Evolutionary conservation across 2,113 vertebrate species (phyloP), one percentile per base, ranked within the genome.

Genomic region (Malurus melanocephalus): DNA sequence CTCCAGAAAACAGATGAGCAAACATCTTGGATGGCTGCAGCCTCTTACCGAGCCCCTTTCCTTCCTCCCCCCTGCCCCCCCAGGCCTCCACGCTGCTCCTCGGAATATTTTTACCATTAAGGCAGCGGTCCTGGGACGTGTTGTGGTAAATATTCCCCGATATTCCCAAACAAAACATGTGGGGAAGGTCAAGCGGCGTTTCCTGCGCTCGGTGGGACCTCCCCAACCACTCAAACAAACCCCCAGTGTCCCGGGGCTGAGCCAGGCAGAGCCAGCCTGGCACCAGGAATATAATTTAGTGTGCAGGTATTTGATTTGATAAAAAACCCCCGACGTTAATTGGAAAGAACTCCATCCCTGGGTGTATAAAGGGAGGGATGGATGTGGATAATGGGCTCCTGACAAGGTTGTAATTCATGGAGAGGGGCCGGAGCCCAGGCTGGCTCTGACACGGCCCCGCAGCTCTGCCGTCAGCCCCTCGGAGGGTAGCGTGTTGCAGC

Each of bases 291-390:
- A 61, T 95, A 96, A 97, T 97, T 97, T 97, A 96, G 89, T 97
- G 97, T 94, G 96, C 96, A 97, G 96, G 95, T 97, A 97, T 97
- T 97, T 95, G 96, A 97, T 97, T 97, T 96, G 97, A 97, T 97
- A 97, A 96, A 98, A 94, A 38, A 6, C 6, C 86, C 93, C 93
- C 87, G 95, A 90, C 93, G 82, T 96, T 97, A 96, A 97, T 97
- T 97, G 94, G 1, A 33, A 91, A 94, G 78, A 97, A 90, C 79
- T 84, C 83, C 53, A 66, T 53, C 32, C 67, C 60, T 42, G 80
- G 51, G 92, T 73, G 49, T 27, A 49, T 4, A 13, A 91, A 86
- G 80, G 51, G 57, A 32, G 46, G 5, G 94, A 56, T 57, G 69
- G 74, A 74, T 35, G 90, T 56, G 87, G 91, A 82, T 96, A 94